Percentiles rank a stretch among this genome's conserved stretches.
Conservation (phyloP, 1,140 invertebrate genomes). For the Vanessa atalanta region DNA sequence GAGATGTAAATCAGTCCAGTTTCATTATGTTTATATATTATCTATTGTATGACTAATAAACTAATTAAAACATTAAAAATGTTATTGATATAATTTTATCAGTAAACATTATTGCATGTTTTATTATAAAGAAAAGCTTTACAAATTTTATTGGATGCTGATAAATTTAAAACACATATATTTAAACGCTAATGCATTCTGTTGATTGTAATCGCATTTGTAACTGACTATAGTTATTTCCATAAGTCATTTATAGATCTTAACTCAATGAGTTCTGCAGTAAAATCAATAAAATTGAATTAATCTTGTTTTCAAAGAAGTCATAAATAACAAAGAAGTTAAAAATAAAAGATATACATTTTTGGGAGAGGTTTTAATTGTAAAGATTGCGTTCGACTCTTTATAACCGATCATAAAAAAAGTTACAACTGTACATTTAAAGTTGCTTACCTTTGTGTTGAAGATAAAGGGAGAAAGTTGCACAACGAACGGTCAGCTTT, state of each 20-base stretch:
- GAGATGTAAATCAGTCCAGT: slow-evolving; percentile 17
- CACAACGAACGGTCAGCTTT: slow-evolving; percentile 70
- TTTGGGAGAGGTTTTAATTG: slow-evolving; percentile 47
- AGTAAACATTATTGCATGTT: neutral
- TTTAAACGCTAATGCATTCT: slow-evolving; percentile 19
- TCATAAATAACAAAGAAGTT: neutral
- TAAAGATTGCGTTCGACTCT: slow-evolving; percentile 50
- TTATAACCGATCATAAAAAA: slow-evolving; percentile 57
- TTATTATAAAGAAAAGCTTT: neutral
- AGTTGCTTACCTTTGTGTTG: slow-evolving; percentile 64
- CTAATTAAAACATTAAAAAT: neutral
- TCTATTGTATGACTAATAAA: neutral
- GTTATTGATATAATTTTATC: neutral
- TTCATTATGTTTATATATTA: neutral
- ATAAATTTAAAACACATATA: slow-evolving; percentile 3
- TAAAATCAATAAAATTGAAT: neutral
- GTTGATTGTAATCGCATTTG: slow-evolving; percentile 18
- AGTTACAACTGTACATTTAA: slow-evolving; percentile 51
- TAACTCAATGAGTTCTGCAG: neutral
- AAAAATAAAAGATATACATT: slow-evolving; percentile 6
- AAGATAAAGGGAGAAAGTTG: slow-evolving; percentile 77
- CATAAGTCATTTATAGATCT: slow-evolving; percentile 13
- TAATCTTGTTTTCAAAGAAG: neutral
- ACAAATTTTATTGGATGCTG: neutral
- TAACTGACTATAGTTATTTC: slow-evolving; percentile 21